Evolutionary conservation across 2,888 invertebrate genomes (phyloP), one percentile per base, ranked within the genome.

Genomic region (Dysmachus trigonus): DNA sequence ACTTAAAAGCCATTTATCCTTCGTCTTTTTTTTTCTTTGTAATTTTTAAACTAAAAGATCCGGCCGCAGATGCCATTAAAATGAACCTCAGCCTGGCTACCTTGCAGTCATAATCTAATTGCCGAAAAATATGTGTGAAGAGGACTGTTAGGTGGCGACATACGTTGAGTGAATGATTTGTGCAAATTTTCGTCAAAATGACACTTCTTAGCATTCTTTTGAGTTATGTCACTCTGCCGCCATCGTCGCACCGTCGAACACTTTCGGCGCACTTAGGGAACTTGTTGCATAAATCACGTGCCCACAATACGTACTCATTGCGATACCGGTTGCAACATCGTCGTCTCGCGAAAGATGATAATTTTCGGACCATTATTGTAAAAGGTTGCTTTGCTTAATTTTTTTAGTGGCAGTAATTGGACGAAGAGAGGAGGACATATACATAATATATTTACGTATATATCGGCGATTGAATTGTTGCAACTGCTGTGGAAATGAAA

Each of bases 221-320:
- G 15, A 31, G 22, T 81, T 81, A 81, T 62, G 81, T 81, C 81
- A 81, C 51, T 30, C 51, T 18, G n/a, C 51, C 18, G 18, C 51
- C 62, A 10, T 62, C 13, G 62, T 18, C 7, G n/a, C 18, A 15
- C 51, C 62, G 22, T 62, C 13, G 62, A 3, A 62, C 10, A 62
- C 62, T 22, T 62, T 27, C 22, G 8, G 62, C 62, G 27, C 47
- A 47, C 47, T 47, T 47, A n/a, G 51, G n/a, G 51, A 4, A 51
- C 51, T 47, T 51, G 62, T 81, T 81, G 53, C 53, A 81, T 81
- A 81, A 81, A 81, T 81, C 81, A 62, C 33, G 77, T 77, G 41
- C 27, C 41, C 27, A 47, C 77, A 77, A 77, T 27, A 13, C 30
- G 31, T 33, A 18, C 62, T 62, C 35, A 33, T 62, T 81, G 62